Evolutionary conservation across 2,113 vertebrate species (phyloP), one percentile per base, ranked within the genome.

Genomic region (Varanus salvator): DNA sequence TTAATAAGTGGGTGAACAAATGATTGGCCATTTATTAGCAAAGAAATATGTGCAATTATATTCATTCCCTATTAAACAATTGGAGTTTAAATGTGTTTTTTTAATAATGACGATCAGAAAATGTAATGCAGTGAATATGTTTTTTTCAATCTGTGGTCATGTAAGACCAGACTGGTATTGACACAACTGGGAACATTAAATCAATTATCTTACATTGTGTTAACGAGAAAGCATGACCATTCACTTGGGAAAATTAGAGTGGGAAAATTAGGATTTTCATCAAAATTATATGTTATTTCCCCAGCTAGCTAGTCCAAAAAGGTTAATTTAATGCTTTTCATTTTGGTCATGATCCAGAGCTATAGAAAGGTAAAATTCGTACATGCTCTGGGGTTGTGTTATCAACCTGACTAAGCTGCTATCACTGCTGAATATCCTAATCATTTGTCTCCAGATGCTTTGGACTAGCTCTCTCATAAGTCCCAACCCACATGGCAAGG

Each of bases 1-100:
- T 93, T 94, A 95, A 82, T 88, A 93, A 93, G 8, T 91, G 81
- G 94, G 86, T 89, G 88, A 94, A 90, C 94, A 93, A 92, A 84
- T 44, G 0, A 94, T 92, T 80, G 92, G 71, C 84, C 87, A 92
- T 93, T 94, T 92, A 94, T 93, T 92, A 94, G 23, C 31, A 38
- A 90, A 91, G 60, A 81, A 94, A 94, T 86, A 85, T 85, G 66
- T 91, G 48, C 31, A 87, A 72, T 94, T 90, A 86, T 87, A 57
- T 89, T 85, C 34, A 74, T 93, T 94, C 38, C 48, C 19, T 77
- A 50, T 75, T 90, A 94, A 96, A 94, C 2, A 84, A 1, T 81
- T 92, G 82, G 71, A 92, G 68, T 81, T 75, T 72, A 91, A 89
- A 93, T 21, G 82, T 44, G 1, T 21, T 48, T 0, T 69, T 38